Evolutionary conservation across 2,888 invertebrate genomes (phyloP).

Genomic region (Cantharis flavilabris): DNA sequence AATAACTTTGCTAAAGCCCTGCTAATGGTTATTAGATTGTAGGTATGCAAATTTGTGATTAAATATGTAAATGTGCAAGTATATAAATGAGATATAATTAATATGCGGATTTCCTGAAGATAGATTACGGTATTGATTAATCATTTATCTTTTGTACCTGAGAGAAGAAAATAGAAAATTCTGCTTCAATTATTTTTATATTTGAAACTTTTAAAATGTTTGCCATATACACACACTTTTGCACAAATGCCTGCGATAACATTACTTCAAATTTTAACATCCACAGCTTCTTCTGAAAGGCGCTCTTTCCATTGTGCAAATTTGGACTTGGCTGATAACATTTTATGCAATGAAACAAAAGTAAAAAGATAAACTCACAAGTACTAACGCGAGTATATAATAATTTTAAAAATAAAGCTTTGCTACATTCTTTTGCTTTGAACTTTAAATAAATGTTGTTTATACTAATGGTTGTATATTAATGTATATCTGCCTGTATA

Average conservation of each 20-base stretch:
- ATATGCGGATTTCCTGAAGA: background rate
- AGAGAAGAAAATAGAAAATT: background rate
- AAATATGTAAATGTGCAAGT: background rate
- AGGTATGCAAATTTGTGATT: background rate
- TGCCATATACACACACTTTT: background rate
- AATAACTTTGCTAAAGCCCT: background rate
- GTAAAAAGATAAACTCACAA: background rate
- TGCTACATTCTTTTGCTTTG: background rate
- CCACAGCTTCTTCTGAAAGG: background rate
- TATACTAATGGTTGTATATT: no score
- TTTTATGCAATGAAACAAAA: background rate
- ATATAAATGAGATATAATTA: background rate
- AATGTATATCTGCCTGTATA: no score
- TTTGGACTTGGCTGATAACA: background rate
- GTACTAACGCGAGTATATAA: background rate
- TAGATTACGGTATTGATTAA: background rate
- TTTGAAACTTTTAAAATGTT: background rate
- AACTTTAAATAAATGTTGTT: background rate
- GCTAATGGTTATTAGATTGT: background rate
- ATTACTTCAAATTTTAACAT: background rate
- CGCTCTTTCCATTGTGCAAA: background rate
- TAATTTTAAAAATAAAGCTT: background rate
- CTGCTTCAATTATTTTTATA: background rate
- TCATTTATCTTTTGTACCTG: background rate
- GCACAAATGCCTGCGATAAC: background rate